Percentiles rank a stretch among this genome's conserved stretches.
Conservation (phyloP, 2,113 vertebrate species). For the Neogobius melanostomus region DNA sequence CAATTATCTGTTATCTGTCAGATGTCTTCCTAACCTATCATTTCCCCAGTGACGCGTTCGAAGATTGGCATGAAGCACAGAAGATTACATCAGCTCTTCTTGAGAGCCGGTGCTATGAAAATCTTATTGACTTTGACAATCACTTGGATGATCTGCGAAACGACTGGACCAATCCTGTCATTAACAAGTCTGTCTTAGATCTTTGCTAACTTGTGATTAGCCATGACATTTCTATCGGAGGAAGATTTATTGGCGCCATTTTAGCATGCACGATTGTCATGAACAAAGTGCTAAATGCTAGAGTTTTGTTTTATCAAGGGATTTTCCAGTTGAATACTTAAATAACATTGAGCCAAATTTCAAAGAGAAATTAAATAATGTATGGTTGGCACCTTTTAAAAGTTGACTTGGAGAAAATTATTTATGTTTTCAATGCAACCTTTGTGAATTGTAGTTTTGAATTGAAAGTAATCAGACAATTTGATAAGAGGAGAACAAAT, state of each 20-base stretch:
- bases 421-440: slow-evolving; percentile 30
- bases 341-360: slow-evolving; percentile 38
- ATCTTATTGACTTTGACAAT: slow-evolving; percentile 93
- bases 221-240: slow-evolving; percentile 3
- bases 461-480: too few species aligned
- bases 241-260: slow-evolving; percentile 42
- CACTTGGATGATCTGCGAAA: slow-evolving; percentile 96
- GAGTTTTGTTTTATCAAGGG: slow-evolving; percentile 44
- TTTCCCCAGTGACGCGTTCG: slow-evolving; percentile 85
- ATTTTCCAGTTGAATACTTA: slow-evolving; percentile 29
- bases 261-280: slow-evolving; percentile 45
- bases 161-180: slow-evolving; percentile 97
- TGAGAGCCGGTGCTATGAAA: slow-evolving; percentile 90
- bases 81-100: slow-evolving; percentile 87
- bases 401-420: slow-evolving; percentile 17
- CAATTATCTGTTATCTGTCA: not conserved
- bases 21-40: not conserved
- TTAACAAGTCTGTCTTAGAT: slow-evolving; percentile 95
- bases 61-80: slow-evolving; percentile 95
- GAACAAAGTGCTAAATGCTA: slow-evolving; percentile 41
- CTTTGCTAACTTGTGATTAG: slow-evolving; percentile 79
- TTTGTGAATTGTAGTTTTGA: slow-evolving; percentile 39
- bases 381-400: slow-evolving; percentile 35
- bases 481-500: too few species aligned
- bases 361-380: slow-evolving; percentile 45